Conservation (phyloP, 2,888 invertebrate genomes). For the Crepidodera aurea region DNA sequence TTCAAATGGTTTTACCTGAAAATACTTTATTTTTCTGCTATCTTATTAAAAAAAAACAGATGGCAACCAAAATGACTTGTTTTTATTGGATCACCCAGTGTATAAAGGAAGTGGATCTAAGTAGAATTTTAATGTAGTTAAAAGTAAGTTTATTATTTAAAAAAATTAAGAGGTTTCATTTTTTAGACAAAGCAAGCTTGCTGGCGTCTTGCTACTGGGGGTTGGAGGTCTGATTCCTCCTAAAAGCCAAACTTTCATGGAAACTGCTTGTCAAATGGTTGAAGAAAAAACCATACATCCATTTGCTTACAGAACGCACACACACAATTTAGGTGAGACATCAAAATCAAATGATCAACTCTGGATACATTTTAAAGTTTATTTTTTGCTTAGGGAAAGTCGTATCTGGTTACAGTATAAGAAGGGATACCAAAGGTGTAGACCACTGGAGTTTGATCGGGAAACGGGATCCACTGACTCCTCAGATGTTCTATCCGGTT, state of each 20-base stretch:
- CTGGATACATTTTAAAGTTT: neutral
- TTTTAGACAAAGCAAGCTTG: conserved; percentile 81
- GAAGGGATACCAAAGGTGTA: conserved; percentile 64
- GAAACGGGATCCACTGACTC: conserved; percentile 84
- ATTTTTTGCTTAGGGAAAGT: conserved; percentile 68
- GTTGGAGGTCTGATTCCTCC: conserved; percentile 84
- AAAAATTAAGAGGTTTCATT: too few relatives aligned
- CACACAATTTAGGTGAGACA: conserved; percentile 82
- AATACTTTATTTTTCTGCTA: too few relatives aligned
- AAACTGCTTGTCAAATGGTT: conserved; percentile 83
- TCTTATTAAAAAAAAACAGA: too few relatives aligned
- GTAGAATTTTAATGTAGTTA: too few relatives aligned
- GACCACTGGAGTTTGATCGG: conserved; percentile 86
- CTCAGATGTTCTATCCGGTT: conserved; percentile 95
- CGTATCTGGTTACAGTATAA: conserved; percentile 83
- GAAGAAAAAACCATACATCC: conserved; percentile 90
- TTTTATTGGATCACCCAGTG: too few relatives aligned
- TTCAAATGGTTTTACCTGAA: too few relatives aligned
- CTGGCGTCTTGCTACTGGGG: conserved; percentile 90
- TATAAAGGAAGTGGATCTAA: too few relatives aligned
- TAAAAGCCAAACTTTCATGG: conserved; percentile 81
- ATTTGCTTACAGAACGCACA: conserved; percentile 95
- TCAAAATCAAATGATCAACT: too few relatives aligned
- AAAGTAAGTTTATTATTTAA: too few relatives aligned
- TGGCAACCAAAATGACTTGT: too few relatives aligned